Conservation (phyloP, 2,888 invertebrate genomes). For the Aphodius sticticus region DNA sequence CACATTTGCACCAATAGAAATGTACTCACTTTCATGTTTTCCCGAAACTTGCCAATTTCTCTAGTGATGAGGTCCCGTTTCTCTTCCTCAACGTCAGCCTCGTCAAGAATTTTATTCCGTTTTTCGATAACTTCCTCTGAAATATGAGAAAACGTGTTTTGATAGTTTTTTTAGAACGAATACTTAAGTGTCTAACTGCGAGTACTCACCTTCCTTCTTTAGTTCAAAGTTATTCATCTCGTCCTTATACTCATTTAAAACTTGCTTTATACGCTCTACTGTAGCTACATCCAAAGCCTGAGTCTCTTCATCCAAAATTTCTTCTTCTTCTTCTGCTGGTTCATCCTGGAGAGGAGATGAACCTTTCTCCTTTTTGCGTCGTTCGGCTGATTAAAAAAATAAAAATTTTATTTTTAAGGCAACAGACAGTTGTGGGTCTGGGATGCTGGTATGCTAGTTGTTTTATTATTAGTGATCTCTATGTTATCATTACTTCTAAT, state of each 20-base stretch:
- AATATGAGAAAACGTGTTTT: constrained; percentile 39
- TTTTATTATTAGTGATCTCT: too few relatives aligned
- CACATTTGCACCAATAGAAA: constrained; percentile 8
- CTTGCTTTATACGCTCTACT: constrained; percentile 77
- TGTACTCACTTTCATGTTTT: constrained; percentile 90
- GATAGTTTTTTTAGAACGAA: neutral
- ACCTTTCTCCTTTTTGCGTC: constrained; percentile 66
- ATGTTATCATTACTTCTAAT: too few relatives aligned
- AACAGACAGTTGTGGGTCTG: too few relatives aligned
- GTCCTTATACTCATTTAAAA: constrained; percentile 83
- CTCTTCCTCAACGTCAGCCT: constrained; percentile 94
- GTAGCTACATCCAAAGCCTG: constrained; percentile 78
- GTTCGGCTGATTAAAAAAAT: constrained; percentile 62
- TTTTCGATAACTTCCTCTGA: constrained; percentile 73
- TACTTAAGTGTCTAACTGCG: neutral
- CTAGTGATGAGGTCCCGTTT: constrained; percentile 95
- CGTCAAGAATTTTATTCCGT: constrained; percentile 75
- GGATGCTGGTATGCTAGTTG: too few relatives aligned
- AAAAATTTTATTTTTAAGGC: neutral
- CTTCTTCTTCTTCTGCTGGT: constrained; percentile 64
- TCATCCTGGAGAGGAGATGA: constrained; percentile 69
- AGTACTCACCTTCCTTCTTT: constrained; percentile 66
- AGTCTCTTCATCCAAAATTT: constrained; percentile 80
- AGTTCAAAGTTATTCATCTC: constrained; percentile 76
- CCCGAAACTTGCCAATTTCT: constrained; percentile 97